Conservation (phyloP, 2,113 vertebrate species). For the Actenoides hombroni region DNA sequence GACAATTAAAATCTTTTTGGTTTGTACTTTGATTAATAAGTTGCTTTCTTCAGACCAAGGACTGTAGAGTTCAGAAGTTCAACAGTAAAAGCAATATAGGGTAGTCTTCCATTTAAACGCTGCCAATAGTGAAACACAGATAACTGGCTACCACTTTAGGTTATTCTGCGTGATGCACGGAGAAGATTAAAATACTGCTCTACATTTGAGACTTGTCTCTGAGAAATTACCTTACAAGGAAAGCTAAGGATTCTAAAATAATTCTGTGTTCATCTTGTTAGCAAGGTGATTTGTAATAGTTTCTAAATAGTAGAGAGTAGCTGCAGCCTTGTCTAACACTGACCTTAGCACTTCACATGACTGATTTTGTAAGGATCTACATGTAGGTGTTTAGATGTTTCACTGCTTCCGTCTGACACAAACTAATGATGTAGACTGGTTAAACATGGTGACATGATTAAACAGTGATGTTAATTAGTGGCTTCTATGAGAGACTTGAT, state of each 20-base stretch:
- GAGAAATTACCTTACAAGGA: slow-evolving; percentile 52
- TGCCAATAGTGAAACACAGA: neutral
- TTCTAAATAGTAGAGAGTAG: slow-evolving; percentile 57
- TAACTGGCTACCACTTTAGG: neutral
- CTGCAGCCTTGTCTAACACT: slow-evolving; percentile 60
- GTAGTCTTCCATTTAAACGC: neutral
- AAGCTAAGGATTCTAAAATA: slow-evolving; percentile 30
- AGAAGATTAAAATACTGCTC: neutral
- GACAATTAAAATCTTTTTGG: neutral
- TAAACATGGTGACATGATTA: slow-evolving; percentile 78
- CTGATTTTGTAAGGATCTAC: slow-evolving; percentile 70
- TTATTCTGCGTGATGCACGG: neutral
- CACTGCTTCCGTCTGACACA: slow-evolving; percentile 69
- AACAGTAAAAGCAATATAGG: neutral
- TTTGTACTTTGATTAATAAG: neutral
- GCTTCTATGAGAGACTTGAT: slow-evolving; percentile 58
- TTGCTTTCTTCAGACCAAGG: neutral
- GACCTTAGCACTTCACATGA: slow-evolving; percentile 73
- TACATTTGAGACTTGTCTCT: neutral
- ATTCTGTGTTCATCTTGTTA: neutral
- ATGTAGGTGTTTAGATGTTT: slow-evolving; percentile 74
- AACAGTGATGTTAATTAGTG: slow-evolving; percentile 79
- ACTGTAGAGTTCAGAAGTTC: neutral
- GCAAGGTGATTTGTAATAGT: slow-evolving; percentile 55
- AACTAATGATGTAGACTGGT: slow-evolving; percentile 79